Base-by-base conservation (phyloP, 1,140 invertebrate genomes). In the Leptopilina boulardi region DNA sequence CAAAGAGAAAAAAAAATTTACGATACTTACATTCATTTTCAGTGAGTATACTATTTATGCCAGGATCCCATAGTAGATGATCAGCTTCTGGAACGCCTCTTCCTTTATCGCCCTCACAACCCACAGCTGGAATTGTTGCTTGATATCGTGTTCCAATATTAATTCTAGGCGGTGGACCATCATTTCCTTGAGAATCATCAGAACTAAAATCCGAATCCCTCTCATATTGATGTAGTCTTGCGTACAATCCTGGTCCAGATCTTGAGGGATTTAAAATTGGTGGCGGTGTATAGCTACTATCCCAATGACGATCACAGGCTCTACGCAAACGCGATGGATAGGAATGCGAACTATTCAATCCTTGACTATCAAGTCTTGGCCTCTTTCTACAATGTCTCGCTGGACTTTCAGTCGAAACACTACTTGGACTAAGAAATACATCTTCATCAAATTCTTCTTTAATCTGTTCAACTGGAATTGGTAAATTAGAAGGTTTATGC, bases 71-170 rank as follows among this genome's bases (percentile, higher is more conserved):
- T 11, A 98, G 92, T 8, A 97, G 87, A 87, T 97, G 95, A 86
- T 97, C 96, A 56, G 91, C 71, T 85, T 91, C 84, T 71, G 91
- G 86, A 82, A 91, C 84, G 59, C 89, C 83, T 76, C 90, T 82
- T 77, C 88, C 86, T 81, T 86, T 83, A 71, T 91, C 90, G 18
- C 91, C 90, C 34, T 93, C 91, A 73, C 90, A 91, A 23, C 90
- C 89, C 18, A 92, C 82, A 44, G 91, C 92, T 18, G 96, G 96
- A 86, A 98, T 94, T 70, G 93, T 93, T 0, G 97, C 97, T 91
- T 99, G 98, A 90, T 96, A 98, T 44, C 96, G 94, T 8, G 94
- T 91, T 0, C 98, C 98, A 56, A 99, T 94, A 86, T 99, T 99
- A 21, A 99, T 97, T 88, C 97, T 91, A 2, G 89, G 89, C 10